Conservation (phyloP, 2,888 invertebrate genomes). For the Philereme vetulata region DNA sequence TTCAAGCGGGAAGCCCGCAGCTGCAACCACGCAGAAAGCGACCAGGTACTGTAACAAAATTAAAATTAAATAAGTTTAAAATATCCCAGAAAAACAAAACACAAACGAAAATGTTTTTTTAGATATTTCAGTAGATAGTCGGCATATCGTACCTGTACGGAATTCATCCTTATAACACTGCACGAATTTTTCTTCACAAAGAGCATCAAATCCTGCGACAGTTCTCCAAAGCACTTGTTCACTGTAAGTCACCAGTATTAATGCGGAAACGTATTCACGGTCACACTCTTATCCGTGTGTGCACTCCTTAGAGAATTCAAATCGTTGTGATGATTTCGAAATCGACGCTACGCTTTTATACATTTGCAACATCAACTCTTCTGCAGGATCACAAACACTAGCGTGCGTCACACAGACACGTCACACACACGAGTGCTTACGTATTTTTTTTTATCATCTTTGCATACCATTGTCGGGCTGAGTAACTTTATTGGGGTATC, state of each 20-base stretch:
- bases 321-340: constrained; percentile 82
- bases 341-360: constrained; percentile 80
- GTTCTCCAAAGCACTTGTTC: constrained; percentile 51
- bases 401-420: constrained; percentile 52
- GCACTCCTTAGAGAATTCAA: constrained; percentile 77
- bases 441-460: constrained; percentile 69
- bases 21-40: constrained; percentile 63
- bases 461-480: constrained; percentile 64
- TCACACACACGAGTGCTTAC: constrained; percentile 54
- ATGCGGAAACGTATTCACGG: constrained; percentile 72
- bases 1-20: constrained; percentile 57
- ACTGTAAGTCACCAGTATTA: constrained; percentile 58
- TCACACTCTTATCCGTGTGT: constrained; percentile 61
- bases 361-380: constrained; percentile 78
- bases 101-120: constrained; percentile 10
- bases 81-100: constrained; percentile 1
- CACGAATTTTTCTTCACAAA: constrained; percentile 41
- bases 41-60: constrained; percentile 56
- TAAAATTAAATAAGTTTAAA: constrained; percentile 1
- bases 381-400: constrained; percentile 58
- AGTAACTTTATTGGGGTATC: constrained; percentile 70
- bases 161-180: constrained; percentile 68
- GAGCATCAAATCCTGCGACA: constrained; percentile 42
- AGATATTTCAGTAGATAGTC: constrained; percentile 1
- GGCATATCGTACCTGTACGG: constrained; percentile 54